phyloP scores from a whole-genome alignment of 2,113 vertebrate genomes.

The Solea senegalensis region DNA sequence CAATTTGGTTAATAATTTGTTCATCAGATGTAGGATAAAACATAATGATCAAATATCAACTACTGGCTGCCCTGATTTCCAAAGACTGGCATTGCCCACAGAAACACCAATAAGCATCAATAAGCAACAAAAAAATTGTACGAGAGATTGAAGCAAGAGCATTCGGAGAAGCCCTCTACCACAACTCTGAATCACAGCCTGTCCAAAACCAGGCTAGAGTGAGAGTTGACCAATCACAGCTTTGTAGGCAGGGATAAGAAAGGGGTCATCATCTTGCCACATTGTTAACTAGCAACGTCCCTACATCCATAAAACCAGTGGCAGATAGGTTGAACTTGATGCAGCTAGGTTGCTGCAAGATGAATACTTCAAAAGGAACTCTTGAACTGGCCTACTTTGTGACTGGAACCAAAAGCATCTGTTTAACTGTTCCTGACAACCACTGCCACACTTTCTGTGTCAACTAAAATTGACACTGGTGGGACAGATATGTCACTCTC shows the following conservation, averaged over 20 bases:
- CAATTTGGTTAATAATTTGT: too few species aligned
- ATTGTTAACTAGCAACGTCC: background rate
- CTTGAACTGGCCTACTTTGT: background rate
- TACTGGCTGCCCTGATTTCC: too few species aligned
- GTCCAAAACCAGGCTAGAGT: background rate
- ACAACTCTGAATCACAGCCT: too few species aligned
- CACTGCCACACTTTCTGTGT: background rate
- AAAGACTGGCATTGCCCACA: too few species aligned
- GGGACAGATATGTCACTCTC: background rate
- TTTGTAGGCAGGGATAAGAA: background rate
- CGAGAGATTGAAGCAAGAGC: too few species aligned
- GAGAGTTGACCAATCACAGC: slow-evolving; percentile 1
- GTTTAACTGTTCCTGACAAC: background rate
- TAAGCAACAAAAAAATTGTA: too few species aligned
- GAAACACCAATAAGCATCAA: too few species aligned
- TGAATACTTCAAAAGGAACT: background rate
- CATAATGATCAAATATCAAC: too few species aligned
- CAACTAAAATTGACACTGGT: background rate
- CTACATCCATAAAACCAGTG: background rate
- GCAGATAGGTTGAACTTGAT: background rate
- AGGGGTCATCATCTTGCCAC: background rate
- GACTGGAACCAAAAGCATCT: background rate
- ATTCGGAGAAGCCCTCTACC: too few species aligned
- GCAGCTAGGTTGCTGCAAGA: background rate
- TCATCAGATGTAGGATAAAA: too few species aligned